Base-by-base conservation (phyloP, 2,888 invertebrate species). In the Ellobium chinense region DNA sequence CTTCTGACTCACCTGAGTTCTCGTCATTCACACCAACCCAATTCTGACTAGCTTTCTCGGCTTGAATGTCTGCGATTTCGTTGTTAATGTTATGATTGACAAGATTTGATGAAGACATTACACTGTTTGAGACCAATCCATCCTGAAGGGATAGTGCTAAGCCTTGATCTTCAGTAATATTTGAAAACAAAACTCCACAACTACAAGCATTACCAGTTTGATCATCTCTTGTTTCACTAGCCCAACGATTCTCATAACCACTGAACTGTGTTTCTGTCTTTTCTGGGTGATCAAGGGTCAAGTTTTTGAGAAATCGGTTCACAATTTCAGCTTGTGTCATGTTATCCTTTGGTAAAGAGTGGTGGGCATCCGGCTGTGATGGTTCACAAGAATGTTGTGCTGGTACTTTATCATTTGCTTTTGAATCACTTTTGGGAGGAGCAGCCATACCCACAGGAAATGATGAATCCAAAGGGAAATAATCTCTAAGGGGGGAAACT, bases 281-380 rank as follows among this genome's bases (percentile, higher is more conserved):
- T 24, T 70, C 70, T n/a, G 70, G 34, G 31, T 66, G 66, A 27
- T 60, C 68, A 29, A 73, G 9, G 18, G 58, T 80, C 29, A 80
- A 68, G 27, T 80, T 80, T 31, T 74, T 74, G 5, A 80, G 36
- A 58, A 65, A 80, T 29, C 75, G 36, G 27, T 75, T 60, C 1
- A 80, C 80, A 60, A 80, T 80, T 54, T 80, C 80, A 2, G 68
- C 66, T 9, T 80, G 80, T 5, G 69, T 54, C 80, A 80, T 80
- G 29, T 75, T 80, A 24, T 80, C 75, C 63, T 69, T 58, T 12
- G 80, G 80, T 27, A 80, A 37, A 29, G 63, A 12, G 24, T 70
- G 29, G 9, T 37, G 18, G 18, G 27, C 21, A 31, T 37, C 54
- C 12, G 70, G 4, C n/a, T 60, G 27, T 21, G n/a, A 0, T 31